Conservation (phyloP, 2,888 invertebrate species). For the Eupithecia centaureata region DNA sequence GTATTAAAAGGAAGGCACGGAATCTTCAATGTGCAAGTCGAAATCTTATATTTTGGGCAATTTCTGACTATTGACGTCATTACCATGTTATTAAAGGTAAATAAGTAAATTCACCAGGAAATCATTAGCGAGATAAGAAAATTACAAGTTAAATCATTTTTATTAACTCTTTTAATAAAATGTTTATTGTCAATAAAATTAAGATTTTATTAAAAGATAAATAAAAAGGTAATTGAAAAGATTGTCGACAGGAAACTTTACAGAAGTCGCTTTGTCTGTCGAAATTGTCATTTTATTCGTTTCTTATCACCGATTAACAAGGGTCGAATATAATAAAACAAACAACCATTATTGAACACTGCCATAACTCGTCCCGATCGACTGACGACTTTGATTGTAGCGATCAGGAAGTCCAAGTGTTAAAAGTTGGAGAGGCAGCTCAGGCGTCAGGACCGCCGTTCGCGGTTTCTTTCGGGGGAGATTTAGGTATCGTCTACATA, state of each 20-base stretch:
- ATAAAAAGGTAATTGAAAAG: not conserved
- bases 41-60: not conserved
- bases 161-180: not conserved
- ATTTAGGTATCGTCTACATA: no score
- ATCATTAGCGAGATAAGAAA: not conserved
- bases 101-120: not conserved
- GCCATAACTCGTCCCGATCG: not conserved
- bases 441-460: no score
- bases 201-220: not conserved
- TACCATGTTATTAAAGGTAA: not conserved
- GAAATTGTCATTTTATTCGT: not conserved
- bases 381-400: no score
- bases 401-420: no score
- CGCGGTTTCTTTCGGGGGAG: no score
- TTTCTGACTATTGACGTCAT: not conserved
- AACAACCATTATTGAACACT: not conserved
- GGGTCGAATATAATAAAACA: not conserved
- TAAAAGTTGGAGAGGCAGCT: no score
- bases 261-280: not conserved
- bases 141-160: not conserved
- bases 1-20: not conserved
- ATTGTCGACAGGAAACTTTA: no score
- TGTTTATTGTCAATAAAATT: not conserved
- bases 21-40: not conserved
- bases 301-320: not conserved